phyloP scores from a whole-genome alignment of 2,113 vertebrate species.

The Charina bottae region DNA sequence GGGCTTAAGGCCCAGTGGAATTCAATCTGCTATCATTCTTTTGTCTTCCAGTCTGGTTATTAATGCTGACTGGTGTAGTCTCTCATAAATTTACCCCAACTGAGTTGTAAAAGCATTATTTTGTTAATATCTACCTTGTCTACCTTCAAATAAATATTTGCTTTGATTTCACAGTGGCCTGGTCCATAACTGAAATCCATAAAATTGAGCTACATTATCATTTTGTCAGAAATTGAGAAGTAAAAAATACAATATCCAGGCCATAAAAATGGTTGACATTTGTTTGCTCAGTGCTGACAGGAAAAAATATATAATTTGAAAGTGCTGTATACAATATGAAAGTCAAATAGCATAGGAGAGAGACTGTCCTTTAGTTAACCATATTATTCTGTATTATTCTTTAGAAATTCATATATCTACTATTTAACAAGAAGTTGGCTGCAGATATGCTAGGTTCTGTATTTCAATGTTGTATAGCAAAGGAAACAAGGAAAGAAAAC shows the following conservation, averaged over 20 bases:
- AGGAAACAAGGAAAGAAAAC: background rate
- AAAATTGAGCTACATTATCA: constrained; percentile 36
- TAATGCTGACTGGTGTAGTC: background rate
- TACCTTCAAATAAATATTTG: constrained; percentile 39
- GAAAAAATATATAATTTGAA: constrained; percentile 3
- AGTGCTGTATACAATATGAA: background rate
- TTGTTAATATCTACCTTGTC: constrained; percentile 9
- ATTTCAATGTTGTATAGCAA: constrained; percentile 2
- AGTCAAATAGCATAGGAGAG: constrained; percentile 29
- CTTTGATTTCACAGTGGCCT: background rate
- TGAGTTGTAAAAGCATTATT: constrained; percentile 24
- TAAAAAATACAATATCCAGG: background rate
- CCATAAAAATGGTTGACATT: constrained; percentile 28
- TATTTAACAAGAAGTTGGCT: background rate
- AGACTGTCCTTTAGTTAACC: background rate
- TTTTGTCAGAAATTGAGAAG: constrained; percentile 15
- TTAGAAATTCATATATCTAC: constrained; percentile 9
- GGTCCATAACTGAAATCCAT: constrained; percentile 24
- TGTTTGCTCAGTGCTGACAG: constrained; percentile 11
- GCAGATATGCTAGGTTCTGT: background rate
- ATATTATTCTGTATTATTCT: constrained; percentile 19
- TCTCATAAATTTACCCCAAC: background rate
- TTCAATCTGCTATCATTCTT: background rate
- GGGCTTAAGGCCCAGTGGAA: background rate
- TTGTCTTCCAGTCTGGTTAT: background rate